A percentile compares a stretch with the other conserved stretches of the same genome.
These are phyloP conservation scores for Sebastes vulpes DNA, from an alignment of 2,797 vertebrate genomes.

Conservation along the genomic window DNA sequence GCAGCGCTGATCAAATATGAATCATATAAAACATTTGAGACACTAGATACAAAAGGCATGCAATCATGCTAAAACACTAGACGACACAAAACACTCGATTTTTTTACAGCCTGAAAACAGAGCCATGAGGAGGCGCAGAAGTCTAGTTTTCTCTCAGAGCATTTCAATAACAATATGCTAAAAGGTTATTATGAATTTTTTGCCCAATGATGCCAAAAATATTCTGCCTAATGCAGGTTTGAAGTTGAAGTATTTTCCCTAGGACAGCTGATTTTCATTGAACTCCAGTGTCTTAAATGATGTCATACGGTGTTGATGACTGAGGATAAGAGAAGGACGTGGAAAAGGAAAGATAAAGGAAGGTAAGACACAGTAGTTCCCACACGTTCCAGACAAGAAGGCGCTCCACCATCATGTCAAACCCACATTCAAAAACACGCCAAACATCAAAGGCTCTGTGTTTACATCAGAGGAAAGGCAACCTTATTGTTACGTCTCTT, in stretches of 20 bases:
- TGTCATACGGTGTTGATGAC: background rate
- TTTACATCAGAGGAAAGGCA: slow-evolving; percentile 45
- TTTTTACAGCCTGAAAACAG: too few species aligned
- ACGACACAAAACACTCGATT: too few species aligned
- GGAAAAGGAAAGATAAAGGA: slow-evolving; percentile 4
- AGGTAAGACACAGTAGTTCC: slow-evolving; percentile 12
- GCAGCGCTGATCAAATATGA: too few species aligned
- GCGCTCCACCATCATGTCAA: slow-evolving; percentile 28
- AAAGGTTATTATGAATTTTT: too few species aligned
- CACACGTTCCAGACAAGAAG: slow-evolving; percentile 28
- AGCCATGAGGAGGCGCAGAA: too few species aligned
- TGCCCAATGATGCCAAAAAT: too few species aligned
- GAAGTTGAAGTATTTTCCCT: background rate
- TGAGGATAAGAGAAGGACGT: background rate
- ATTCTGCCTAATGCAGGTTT: too few species aligned
- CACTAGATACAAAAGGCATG: too few species aligned
- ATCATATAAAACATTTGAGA: too few species aligned
- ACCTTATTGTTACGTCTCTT: slow-evolving; percentile 61
- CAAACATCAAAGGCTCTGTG: slow-evolving; percentile 43
- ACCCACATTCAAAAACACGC: slow-evolving; percentile 53
- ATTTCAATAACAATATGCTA: too few species aligned
- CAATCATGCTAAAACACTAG: too few species aligned
- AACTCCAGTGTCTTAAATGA: background rate
- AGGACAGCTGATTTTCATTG: background rate
- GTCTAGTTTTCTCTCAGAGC: too few species aligned